These are phyloP conservation scores for Nowickia ferox DNA, from an alignment of 2,888 invertebrate species.

Conservation along the genomic window DNA sequence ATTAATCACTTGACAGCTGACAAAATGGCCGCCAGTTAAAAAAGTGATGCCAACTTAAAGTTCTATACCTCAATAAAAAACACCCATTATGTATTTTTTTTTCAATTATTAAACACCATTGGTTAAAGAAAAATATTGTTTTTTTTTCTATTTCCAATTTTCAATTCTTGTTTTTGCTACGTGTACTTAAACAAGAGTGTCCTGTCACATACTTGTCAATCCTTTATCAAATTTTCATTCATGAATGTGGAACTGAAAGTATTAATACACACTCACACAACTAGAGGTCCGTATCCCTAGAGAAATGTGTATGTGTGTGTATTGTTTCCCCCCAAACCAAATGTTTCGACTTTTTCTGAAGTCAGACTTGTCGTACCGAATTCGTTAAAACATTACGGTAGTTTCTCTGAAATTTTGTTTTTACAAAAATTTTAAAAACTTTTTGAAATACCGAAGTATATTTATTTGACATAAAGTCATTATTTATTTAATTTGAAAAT, in stretches of 20 bases:
- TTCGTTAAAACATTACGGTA: too few relatives aligned
- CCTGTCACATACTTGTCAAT: slow-evolving; percentile 72
- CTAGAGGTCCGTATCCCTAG: not conserved
- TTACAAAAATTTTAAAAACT: too few relatives aligned
- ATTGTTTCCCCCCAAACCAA: not conserved
- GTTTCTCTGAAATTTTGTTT: too few relatives aligned
- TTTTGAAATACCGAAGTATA: too few relatives aligned
- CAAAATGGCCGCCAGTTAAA: too few relatives aligned
- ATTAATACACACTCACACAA: not conserved
- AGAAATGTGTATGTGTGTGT: not conserved
- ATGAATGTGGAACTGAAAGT: slow-evolving; percentile 18
- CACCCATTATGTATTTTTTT: not conserved
- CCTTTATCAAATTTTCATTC: slow-evolving; percentile 68
- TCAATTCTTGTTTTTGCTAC: slow-evolving; percentile 3
- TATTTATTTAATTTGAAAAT: too few relatives aligned
- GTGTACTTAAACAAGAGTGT: slow-evolving; percentile 54
- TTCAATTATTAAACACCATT: slow-evolving; percentile 41
- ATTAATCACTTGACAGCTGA: too few relatives aligned
- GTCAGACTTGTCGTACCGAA: too few relatives aligned
- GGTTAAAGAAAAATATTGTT: slow-evolving; percentile 14
- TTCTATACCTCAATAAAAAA: too few relatives aligned
- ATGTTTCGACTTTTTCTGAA: too few relatives aligned
- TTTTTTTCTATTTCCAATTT: slow-evolving; percentile 1
- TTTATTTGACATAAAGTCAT: too few relatives aligned
- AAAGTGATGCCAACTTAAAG: too few relatives aligned